Evolutionary conservation across 2,113 vertebrate species (phyloP).

Genomic region (Amazona vittata): DNA sequence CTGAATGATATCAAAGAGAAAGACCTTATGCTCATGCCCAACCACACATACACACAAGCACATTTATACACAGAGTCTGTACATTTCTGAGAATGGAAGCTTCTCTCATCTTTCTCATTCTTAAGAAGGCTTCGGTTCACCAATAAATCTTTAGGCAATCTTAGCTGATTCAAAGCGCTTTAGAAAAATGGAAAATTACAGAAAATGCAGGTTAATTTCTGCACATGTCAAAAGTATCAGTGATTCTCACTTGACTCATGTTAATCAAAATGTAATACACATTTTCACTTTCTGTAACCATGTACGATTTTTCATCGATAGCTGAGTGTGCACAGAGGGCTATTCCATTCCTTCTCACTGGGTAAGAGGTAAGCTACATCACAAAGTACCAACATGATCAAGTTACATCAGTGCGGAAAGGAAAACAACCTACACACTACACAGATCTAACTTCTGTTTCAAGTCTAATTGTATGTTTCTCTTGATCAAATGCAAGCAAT

Average conservation of each 20-base stretch:
- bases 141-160: not conserved
- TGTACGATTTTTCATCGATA: not conserved
- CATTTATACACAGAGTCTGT: not conserved
- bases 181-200: not conserved
- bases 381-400: not conserved
- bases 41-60: not conserved
- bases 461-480: not conserved
- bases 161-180: not conserved
- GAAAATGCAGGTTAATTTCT: conserved; percentile 26
- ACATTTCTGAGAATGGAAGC: conserved; percentile 25
- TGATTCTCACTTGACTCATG: conserved; percentile 18
- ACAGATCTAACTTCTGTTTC: conserved; percentile 31
- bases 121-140: not conserved
- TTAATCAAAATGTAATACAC: conserved; percentile 27
- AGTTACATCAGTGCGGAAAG: not conserved
- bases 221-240: conserved; percentile 18
- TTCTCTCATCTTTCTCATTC: not conserved
- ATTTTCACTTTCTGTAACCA: conserved; percentile 27
- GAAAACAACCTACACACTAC: not conserved
- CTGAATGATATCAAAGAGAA: conserved; percentile 55
- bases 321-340: not conserved
- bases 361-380: not conserved
- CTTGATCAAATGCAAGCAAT: conserved; percentile 24
- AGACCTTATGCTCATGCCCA: conserved; percentile 33
- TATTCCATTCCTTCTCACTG: not conserved